Evolutionary conservation across 2,888 invertebrate species (phyloP), one percentile per base, ranked within the genome.

Genomic region (Drosophila aldrichi): DNA sequence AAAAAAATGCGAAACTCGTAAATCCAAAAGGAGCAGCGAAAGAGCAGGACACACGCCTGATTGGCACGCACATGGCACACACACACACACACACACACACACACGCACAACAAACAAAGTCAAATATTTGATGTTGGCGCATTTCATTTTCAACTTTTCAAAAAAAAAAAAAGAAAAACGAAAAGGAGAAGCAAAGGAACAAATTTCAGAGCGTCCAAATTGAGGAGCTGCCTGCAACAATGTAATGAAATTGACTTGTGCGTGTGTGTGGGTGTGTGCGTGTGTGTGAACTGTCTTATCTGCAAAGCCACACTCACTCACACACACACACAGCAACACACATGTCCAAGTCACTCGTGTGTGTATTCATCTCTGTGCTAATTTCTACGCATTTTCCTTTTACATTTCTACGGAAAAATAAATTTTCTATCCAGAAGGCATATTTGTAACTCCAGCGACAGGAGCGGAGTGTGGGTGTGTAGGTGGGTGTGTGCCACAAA

Each of bases 311-410:
- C n/a, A n/a, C n/a, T n/a, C 69, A 34, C 43, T 16, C 60, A 52
- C 46, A 18, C 63, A 12, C 58, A 56, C 40, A 55, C 60, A 57
- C 51, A 46, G 32, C 56, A 48, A 55, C 60, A 57, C 55, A 46
- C 41, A 29, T 55, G 46, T 12, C 51, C 60, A 38, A 62, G 58
- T 41, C 85, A 82, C 85, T 87, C 72, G 78, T 75, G 81, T 82
- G 88, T 77, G 78, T 78, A 74, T 89, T 84, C 85, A 88, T 77
- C 73, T 84, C 76, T 88, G 89, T 82, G 88, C 88, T 89, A 86
- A 89, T 86, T 86, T 86, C 81, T 74, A 88, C 80, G 85, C 85
- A 86, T 84, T 86, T 84, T 75, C 58, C 77, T 74, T 71, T 74
- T 46, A 70, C 63, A 40, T 36, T 55, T 52, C 58, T 56, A 10